phyloP scores from a whole-genome alignment of 2,888 invertebrate species.

The Steinernema hermaphroditum region DNA sequence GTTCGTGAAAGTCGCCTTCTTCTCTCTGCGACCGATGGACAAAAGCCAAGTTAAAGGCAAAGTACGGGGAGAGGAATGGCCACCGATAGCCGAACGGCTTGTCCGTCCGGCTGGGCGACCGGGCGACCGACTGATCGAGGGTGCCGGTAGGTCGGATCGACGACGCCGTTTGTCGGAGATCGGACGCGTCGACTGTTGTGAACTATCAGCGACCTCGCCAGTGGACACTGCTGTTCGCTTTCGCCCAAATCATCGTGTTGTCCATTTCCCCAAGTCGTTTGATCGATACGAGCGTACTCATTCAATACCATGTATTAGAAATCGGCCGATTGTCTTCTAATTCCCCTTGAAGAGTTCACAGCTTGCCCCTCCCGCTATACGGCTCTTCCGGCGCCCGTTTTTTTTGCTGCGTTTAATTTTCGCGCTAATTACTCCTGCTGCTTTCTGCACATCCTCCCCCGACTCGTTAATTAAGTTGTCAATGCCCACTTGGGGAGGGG shows the following conservation, averaged over 20 bases:
- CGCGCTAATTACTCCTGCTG: background rate
- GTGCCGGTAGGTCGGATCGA: background rate
- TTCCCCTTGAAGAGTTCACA: no score
- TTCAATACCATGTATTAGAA: no score
- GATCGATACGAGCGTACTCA: no score
- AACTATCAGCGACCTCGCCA: background rate
- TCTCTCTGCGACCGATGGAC: background rate
- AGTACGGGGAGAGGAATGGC: background rate
- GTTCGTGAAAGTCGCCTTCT: background rate
- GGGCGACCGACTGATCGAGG: background rate
- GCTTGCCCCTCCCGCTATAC: no score
- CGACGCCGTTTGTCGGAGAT: background rate
- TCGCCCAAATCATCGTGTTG: background rate
- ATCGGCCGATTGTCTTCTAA: no score
- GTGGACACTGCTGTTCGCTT: background rate
- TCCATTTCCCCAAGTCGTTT: background rate
- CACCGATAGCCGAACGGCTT: background rate
- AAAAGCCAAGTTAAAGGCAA: background rate
- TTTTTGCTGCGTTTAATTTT: slow-evolving; percentile 2
- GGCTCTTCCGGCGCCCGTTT: background rate
- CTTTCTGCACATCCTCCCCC: background rate
- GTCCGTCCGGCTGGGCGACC: background rate
- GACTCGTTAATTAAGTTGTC: slow-evolving; percentile 9
- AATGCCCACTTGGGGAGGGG: background rate
- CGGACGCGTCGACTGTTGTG: no score